These are phyloP conservation scores for Cheumatopsyche charites DNA, from an alignment of 1,140 invertebrate species.

Conservation along the genomic window DNA sequence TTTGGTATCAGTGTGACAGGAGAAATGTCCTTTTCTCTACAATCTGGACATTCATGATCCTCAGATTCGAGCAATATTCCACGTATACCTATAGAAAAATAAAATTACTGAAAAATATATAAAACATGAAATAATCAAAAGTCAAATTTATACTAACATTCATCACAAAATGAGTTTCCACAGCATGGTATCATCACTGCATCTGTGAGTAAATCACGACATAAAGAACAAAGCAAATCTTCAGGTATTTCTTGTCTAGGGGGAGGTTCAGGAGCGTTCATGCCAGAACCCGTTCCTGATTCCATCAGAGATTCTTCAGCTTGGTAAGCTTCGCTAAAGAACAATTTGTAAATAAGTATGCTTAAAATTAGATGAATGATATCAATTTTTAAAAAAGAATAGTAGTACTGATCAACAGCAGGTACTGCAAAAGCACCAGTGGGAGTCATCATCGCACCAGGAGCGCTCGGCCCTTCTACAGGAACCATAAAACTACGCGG, in stretches of 20 bases:
- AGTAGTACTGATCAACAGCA: conserved; percentile 89
- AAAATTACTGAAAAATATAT: neutral
- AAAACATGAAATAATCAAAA: conserved; percentile 6
- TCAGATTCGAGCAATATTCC: conserved; percentile 88
- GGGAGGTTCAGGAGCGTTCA: conserved; percentile 59
- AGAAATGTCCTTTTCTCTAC: conserved; percentile 89
- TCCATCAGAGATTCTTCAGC: conserved; percentile 70
- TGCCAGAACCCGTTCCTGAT: conserved; percentile 55
- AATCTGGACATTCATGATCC: conserved; percentile 93
- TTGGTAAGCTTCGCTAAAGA: conserved; percentile 76
- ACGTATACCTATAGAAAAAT: conserved; percentile 73
- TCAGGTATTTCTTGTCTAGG: conserved; percentile 83
- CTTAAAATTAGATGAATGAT: conserved; percentile 7
- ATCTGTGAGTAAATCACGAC: conserved; percentile 91
- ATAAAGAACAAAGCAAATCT: conserved; percentile 89
- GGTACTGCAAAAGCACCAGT: conserved; percentile 91
- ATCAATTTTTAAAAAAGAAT: too few species aligned
- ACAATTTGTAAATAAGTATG: conserved; percentile 38
- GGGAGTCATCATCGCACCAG: conserved; percentile 92
- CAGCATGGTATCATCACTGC: conserved; percentile 97
- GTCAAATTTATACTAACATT: conserved; percentile 76
- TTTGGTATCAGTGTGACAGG: conserved; percentile 94
- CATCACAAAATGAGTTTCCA: conserved; percentile 97
- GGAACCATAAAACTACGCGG: conserved; percentile 95
- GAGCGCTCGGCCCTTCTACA: conserved; percentile 85